Percentiles rank a stretch among this genome's conserved stretches.
phyloP scores from a whole-genome alignment of 2,888 invertebrate genomes.

The Oasisia sp. region DNA sequence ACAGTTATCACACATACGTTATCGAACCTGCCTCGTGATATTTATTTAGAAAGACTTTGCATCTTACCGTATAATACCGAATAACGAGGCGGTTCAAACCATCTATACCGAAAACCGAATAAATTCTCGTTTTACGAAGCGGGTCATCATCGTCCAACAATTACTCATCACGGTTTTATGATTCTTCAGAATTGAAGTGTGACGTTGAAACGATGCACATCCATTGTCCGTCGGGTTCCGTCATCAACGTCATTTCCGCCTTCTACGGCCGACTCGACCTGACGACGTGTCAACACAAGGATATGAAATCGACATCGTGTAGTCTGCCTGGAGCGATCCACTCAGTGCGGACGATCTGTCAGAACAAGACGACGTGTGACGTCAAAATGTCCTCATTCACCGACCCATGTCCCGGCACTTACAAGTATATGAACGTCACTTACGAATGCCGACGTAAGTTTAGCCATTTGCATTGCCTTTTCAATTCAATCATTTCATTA shows the following conservation, averaged over 20 bases:
- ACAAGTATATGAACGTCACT: neutral
- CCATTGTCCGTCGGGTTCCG: neutral
- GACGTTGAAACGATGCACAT: neutral
- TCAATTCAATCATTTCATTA: no score
- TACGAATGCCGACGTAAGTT: neutral
- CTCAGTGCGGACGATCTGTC: neutral
- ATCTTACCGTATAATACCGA: no score
- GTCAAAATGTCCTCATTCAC: neutral
- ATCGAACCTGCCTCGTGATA: no score
- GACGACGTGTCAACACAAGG: neutral
- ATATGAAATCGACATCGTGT: neutral
- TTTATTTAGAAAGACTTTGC: no score
- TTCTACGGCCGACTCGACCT: conserved; percentile 1
- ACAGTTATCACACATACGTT: no score
- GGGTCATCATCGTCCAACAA: no score
- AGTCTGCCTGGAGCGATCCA: neutral
- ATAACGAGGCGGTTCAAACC: no score
- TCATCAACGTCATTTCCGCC: neutral
- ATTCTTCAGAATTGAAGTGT: neutral
- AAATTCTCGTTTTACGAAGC: no score
- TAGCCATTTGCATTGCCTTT: no score
- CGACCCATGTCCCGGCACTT: neutral
- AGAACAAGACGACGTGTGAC: neutral
- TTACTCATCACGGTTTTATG: no score
- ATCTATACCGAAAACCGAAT: no score